These are phyloP conservation scores for Rhysida immarginata DNA, from an alignment of 1,140 invertebrate species.

Conservation along the genomic window DNA sequence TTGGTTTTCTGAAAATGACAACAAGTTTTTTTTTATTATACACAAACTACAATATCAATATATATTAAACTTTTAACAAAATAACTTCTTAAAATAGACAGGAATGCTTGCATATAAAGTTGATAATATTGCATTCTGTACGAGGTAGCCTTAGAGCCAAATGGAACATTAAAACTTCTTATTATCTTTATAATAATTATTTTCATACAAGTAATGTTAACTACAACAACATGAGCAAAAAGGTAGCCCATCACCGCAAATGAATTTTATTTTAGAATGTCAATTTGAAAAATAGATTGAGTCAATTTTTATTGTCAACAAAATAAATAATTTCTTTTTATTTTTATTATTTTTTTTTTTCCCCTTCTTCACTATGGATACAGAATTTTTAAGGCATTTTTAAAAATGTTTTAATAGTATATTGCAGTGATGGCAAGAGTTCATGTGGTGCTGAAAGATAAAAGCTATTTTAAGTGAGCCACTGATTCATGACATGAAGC, in stretches of 20 bases:
- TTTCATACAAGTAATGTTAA: not conserved
- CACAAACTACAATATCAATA: slow-evolving; percentile 6
- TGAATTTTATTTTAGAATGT: not conserved
- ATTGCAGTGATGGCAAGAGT: too few relatives aligned
- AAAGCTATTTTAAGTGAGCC: too few relatives aligned
- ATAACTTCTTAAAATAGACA: slow-evolving; percentile 4
- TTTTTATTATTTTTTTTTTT: too few relatives aligned
- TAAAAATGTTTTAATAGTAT: too few relatives aligned
- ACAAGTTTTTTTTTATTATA: not conserved
- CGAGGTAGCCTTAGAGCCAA: slow-evolving; percentile 1
- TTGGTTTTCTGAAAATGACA: too few relatives aligned
- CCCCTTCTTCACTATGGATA: too few relatives aligned
- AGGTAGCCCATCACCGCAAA: not conserved
- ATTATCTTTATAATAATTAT: not conserved
- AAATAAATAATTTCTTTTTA: too few relatives aligned
- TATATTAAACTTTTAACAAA: slow-evolving; percentile 1
- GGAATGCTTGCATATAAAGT: slow-evolving; percentile 3
- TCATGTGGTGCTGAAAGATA: too few relatives aligned
- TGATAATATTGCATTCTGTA: slow-evolving; percentile 1
- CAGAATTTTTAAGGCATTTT: too few relatives aligned
- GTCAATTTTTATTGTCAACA: not conserved
- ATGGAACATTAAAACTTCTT: not conserved
- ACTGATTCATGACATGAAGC: too few relatives aligned
- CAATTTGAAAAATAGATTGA: not conserved
- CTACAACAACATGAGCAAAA: slow-evolving; percentile 5